These are phyloP conservation scores for Andrena chrysosceles DNA, from an alignment of 2,888 invertebrate species.

Conservation along the genomic window DNA sequence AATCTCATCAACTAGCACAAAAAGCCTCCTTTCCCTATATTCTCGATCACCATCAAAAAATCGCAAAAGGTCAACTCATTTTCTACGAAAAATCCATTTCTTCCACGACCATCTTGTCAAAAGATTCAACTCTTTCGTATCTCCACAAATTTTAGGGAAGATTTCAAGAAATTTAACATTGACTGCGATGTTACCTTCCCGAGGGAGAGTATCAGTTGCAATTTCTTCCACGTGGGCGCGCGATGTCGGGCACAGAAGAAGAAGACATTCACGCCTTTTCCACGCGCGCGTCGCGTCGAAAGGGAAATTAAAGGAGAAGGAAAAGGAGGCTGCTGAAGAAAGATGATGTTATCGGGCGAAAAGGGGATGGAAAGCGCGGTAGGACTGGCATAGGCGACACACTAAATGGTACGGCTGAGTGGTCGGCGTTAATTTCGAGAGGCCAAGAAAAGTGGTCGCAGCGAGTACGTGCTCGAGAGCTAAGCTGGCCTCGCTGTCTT, in stretches of 20 bases:
- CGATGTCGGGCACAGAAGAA: not conserved
- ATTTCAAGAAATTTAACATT: too few relatives aligned
- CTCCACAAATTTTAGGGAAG: too few relatives aligned
- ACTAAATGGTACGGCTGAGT: slow-evolving; percentile 73
- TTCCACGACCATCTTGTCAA: too few relatives aligned
- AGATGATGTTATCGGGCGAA: slow-evolving; percentile 54
- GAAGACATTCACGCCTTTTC: not conserved
- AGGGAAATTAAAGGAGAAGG: slow-evolving; percentile 19
- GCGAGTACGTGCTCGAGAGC: slow-evolving; percentile 76
- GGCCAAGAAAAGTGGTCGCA: slow-evolving; percentile 67
- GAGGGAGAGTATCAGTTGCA: not conserved
- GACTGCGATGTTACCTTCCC: not conserved
- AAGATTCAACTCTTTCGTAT: too few relatives aligned
- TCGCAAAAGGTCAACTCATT: too few relatives aligned
- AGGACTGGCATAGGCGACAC: slow-evolving; percentile 44
- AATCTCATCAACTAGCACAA: too few relatives aligned
- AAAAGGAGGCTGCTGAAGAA: slow-evolving; percentile 24
- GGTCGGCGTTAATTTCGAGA: slow-evolving; percentile 74
- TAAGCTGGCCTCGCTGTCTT: slow-evolving; percentile 60
- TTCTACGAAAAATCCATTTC: too few relatives aligned
- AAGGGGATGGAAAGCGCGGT: slow-evolving; percentile 17
- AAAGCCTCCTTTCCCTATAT: too few relatives aligned
- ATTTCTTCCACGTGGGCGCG: not conserved
- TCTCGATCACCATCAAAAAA: too few relatives aligned
- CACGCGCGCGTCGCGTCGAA: not conserved